Evolutionary conservation across 2,113 vertebrate genomes (phyloP).

Genomic region (Rhinoderma darwinii): DNA sequence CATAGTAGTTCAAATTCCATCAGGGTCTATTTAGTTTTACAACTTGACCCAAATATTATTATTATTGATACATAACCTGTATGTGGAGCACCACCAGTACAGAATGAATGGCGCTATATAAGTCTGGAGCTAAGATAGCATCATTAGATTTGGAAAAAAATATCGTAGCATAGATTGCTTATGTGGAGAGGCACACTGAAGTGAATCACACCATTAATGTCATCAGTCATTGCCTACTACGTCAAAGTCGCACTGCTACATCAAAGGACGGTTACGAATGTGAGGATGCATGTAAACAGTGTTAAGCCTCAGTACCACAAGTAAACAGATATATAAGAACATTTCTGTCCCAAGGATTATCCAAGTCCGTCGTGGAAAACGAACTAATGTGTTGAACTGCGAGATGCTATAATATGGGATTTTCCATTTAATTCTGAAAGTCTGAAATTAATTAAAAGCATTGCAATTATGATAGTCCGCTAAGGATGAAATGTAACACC

Average conservation of each 20-base stretch:
- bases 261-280: slow-evolving; percentile 22
- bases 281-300: slow-evolving; percentile 35
- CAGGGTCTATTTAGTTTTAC: slow-evolving; percentile 27
- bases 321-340: slow-evolving; percentile 39
- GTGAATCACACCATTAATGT: slow-evolving; percentile 40
- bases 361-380: not conserved
- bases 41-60: slow-evolving; percentile 31
- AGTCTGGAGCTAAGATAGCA: slow-evolving; percentile 12
- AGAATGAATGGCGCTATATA: slow-evolving; percentile 39
- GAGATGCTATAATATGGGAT: not conserved
- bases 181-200: slow-evolving; percentile 39
- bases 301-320: slow-evolving; percentile 36
- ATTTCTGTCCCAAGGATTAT: slow-evolving; percentile 31
- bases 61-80: slow-evolving; percentile 10
- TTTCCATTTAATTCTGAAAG: slow-evolving; percentile 28
- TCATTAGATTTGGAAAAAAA: slow-evolving; percentile 48
- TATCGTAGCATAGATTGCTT: slow-evolving; percentile 25
- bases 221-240: slow-evolving; percentile 27
- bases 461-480: not conserved
- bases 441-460: not conserved
- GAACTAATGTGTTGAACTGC: not conserved
- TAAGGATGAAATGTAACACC: no score
- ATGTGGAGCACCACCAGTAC: not conserved
- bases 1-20: not conserved
- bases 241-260: slow-evolving; percentile 5